Base-by-base conservation (phyloP, 2,888 invertebrate genomes). In the Amblyjoppa fuscipennis region DNA sequence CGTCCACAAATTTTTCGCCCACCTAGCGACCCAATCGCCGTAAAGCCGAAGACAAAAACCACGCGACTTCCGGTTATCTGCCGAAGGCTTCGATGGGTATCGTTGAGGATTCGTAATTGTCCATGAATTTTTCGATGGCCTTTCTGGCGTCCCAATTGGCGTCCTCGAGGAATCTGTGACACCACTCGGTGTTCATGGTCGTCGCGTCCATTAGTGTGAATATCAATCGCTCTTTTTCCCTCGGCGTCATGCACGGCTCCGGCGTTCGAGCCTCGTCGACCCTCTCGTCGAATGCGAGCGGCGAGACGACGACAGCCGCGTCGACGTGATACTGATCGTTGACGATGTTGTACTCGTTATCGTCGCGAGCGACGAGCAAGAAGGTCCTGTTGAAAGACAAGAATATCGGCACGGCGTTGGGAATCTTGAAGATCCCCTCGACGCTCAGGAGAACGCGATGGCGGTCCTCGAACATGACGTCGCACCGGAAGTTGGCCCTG, bases 311-410 rank as follows among this genome's bases (percentile, higher is more conserved):
- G 11, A 86, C 84, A n/a, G 89, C 87, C 6, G 86, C 78, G 79
- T 89, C 82, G 5, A 97, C 95, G 90, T 96, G 95, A 13, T 96
- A 89, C 94, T 96, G 95, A 90, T 97, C 97, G 91, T 97, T 96
- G 2, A 94, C 91, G 76, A 97, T 96, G 87, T 95, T 95, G 92
- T 96, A 97, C 79, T 96, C 95, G 0, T 91, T 89, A 0, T 94
- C 94, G 34, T 95, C 94, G 13, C 69, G 28, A 0, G 95, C 93
- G 3, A 93, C 90, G 20, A 97, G 91, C 0, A 96, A 94, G 75
- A 97, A 95, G 0, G 96, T 96, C 59, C 96, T 94, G 0, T 94
- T 94, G 92, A 97, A 97, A 0, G 95, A 94, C 1, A 96, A 91
- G 0, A 95, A 49, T 3, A 78, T 64, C 3, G 85, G 81, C 38